Evolutionary conservation across 1,140 invertebrate species (phyloP).

Genomic region (Heliconius nattereri): DNA sequence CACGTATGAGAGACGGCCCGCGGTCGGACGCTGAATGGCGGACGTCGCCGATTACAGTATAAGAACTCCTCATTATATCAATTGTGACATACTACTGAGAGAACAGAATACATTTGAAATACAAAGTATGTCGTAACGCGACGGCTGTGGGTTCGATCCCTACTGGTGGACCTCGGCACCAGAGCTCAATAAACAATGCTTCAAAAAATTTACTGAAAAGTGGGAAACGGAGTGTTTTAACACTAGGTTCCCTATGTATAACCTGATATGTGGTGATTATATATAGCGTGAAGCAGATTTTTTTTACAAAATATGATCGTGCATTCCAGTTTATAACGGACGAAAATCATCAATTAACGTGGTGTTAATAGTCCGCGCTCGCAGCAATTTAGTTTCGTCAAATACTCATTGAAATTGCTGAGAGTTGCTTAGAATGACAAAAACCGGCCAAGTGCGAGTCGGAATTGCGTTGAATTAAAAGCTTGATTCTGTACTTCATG

Average conservation of each 20-base stretch:
- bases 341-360: slow-evolving; percentile 33
- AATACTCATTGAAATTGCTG: slow-evolving; percentile 32
- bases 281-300: no score
- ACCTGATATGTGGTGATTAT: no score
- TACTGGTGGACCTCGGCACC: no score
- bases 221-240: no score
- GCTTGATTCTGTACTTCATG: no score
- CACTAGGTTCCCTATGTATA: no score
- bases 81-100: slow-evolving; percentile 22
- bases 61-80: slow-evolving; percentile 42
- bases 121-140: slow-evolving; percentile 4
- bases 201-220: no score
- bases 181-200: no score
- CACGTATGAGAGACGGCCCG: slow-evolving; percentile 46
- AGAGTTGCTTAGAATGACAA: slow-evolving; percentile 39
- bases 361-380: slow-evolving; percentile 20
- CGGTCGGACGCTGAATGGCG: slow-evolving; percentile 26
- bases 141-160: no score
- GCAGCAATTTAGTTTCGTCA: slow-evolving; percentile 27
- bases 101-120: slow-evolving; percentile 23
- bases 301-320: slow-evolving; percentile 13
- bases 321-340: slow-evolving; percentile 20
- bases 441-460: neutral
- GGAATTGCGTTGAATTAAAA: no score
- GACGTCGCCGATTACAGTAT: slow-evolving; percentile 41